These are phyloP conservation scores for Chelonus formosanus DNA, from an alignment of 2,888 invertebrate genomes.

Conservation along the genomic window DNA sequence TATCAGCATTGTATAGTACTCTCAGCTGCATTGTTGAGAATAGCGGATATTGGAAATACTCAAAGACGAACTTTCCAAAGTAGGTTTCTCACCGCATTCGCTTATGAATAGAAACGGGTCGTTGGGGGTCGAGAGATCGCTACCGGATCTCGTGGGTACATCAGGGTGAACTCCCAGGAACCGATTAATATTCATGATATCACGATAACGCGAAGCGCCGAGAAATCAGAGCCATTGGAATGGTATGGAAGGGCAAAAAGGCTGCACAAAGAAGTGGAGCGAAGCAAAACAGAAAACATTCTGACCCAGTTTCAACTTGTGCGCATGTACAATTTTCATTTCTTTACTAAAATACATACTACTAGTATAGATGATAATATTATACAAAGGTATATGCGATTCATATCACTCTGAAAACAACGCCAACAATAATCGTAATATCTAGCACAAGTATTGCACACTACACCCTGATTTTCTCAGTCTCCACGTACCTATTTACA, in stretches of 20 bases:
- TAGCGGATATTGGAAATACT: slow-evolving; percentile 34
- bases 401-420: slow-evolving; percentile 12
- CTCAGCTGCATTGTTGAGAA: slow-evolving; percentile 20
- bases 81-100: slow-evolving; percentile 27
- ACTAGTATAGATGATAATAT: neutral
- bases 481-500: neutral
- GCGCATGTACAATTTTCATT: slow-evolving; percentile 23
- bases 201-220: slow-evolving; percentile 24
- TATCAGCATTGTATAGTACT: slow-evolving; percentile 13
- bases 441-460: no score
- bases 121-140: slow-evolving; percentile 25
- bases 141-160: slow-evolving; percentile 25
- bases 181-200: slow-evolving; percentile 36
- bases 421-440: no score
- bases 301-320: slow-evolving; percentile 27
- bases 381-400: neutral
- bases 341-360: neutral
- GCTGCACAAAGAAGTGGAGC: neutral
- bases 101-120: slow-evolving; percentile 38
- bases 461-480: no score
- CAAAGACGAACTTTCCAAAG: slow-evolving; percentile 31
- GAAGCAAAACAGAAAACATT: slow-evolving; percentile 24
- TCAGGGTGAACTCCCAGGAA: slow-evolving; percentile 25
- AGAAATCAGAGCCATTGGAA: slow-evolving; percentile 23
- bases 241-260: slow-evolving; percentile 4